phyloP scores from a whole-genome alignment of 64 coral and sea anemone genomes.

The Montipora capricornis region DNA sequence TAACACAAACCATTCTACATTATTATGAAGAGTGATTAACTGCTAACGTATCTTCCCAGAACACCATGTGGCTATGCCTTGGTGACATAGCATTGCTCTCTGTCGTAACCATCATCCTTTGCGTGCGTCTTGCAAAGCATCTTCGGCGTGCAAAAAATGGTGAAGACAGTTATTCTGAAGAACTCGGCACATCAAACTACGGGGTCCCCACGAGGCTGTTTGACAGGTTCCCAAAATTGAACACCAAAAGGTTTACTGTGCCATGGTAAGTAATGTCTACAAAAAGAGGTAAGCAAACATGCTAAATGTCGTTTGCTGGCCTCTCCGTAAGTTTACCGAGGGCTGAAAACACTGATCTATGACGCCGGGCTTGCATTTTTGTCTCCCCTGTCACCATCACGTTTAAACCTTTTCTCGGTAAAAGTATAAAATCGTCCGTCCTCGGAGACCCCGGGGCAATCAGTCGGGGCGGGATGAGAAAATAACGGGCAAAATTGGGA shows the following conservation, averaged over 20 bases:
- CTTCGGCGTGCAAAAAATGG: conserved; percentile 47
- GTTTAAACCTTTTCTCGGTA: too few species aligned
- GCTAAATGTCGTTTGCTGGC: too few species aligned
- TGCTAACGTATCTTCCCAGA: conserved; percentile 27
- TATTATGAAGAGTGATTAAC: too few species aligned
- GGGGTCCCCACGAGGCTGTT: conserved; percentile 34
- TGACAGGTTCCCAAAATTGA: conserved; percentile 30
- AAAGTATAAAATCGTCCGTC: too few species aligned
- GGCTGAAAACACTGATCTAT: too few species aligned
- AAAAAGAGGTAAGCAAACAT: neutral
- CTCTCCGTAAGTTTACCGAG: too few species aligned
- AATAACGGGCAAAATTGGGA: too few species aligned
- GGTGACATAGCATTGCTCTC: conserved; percentile 63
- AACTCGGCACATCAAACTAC: conserved; percentile 37
- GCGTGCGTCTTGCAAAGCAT: conserved; percentile 70
- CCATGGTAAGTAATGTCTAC: neutral
- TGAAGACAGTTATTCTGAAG: conserved; percentile 23
- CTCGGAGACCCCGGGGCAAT: too few species aligned
- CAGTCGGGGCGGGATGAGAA: too few species aligned
- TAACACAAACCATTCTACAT: too few species aligned
- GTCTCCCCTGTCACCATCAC: too few species aligned
- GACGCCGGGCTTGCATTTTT: too few species aligned
- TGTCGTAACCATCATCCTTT: conserved; percentile 63
- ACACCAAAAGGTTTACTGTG: neutral
- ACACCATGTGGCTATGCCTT: conserved; percentile 58